Conservation (phyloP, 2,888 invertebrate species). For the Oscheius sp. region DNA sequence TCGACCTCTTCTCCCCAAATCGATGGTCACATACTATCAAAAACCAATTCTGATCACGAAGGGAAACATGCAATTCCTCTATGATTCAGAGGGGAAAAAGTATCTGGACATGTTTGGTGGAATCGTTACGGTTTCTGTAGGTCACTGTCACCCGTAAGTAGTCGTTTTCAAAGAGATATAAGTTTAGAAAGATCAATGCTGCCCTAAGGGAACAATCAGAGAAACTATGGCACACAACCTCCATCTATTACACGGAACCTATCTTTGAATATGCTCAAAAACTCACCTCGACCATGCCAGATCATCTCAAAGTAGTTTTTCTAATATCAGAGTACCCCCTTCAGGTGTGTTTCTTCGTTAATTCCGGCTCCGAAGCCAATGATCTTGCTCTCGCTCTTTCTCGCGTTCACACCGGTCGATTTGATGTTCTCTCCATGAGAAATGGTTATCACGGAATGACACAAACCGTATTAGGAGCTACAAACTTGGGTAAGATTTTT, state of each 20-base stretch:
- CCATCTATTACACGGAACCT: constrained; percentile 87
- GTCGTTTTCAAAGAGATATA: not conserved
- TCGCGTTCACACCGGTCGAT: constrained; percentile 81
- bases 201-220: constrained; percentile 83
- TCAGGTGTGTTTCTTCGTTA: constrained; percentile 88
- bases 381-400: constrained; percentile 90
- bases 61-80: constrained; percentile 56
- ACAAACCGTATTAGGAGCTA: constrained; percentile 83
- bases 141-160: constrained; percentile 91
- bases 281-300: constrained; percentile 83
- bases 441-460: constrained; percentile 93
- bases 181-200: constrained; percentile 82
- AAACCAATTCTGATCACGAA: constrained; percentile 34
- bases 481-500: constrained; percentile 77
- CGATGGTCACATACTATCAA: constrained; percentile 48
- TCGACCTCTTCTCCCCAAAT: constrained; percentile 58
- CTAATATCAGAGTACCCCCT: not conserved
- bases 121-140: constrained; percentile 95
- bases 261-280: constrained; percentile 89
- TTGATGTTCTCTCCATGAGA: constrained; percentile 83
- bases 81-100: constrained; percentile 72
- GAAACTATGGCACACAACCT: constrained; percentile 89
- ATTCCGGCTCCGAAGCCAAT: constrained; percentile 96
- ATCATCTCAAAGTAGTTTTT: constrained; percentile 80
- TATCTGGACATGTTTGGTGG: constrained; percentile 96